Conservation (phyloP, 2,888 invertebrate species). For the Lasioglossum leucozonium region DNA sequence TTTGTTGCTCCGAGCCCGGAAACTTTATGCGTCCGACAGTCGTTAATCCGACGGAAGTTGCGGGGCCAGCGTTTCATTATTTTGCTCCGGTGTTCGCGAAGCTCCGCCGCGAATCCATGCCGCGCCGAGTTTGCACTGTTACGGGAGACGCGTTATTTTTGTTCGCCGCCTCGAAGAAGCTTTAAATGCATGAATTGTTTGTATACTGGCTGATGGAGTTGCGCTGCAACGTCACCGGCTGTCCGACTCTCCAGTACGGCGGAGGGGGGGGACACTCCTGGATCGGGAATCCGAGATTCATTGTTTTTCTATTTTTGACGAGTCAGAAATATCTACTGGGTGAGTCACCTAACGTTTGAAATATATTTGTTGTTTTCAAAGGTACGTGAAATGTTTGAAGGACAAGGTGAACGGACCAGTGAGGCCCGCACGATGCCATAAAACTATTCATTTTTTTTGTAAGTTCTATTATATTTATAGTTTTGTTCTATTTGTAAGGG, state of each 20-base stretch:
- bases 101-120: neutral
- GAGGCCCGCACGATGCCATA: no score
- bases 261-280: no score
- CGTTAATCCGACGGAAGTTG: constrained; percentile 38
- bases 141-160: neutral
- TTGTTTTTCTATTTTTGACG: no score
- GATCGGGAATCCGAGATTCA: no score
- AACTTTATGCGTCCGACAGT: neutral
- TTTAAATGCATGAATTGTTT: constrained; percentile 35
- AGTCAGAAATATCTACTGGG: no score
- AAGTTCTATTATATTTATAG: no score
- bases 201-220: neutral
- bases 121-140: neutral
- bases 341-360: no score
- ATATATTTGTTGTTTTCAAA: no score
- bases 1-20: neutral
- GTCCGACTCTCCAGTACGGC: neutral
- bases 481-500: no score
- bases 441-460: no score
- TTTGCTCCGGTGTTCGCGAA: neutral
- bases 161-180: neutral
- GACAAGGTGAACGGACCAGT: no score
- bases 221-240: neutral
- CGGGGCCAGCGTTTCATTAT: constrained; percentile 21
- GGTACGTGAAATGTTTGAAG: no score